Conservation (phyloP, 2,888 invertebrate species). For the Limnephilus marmoratus region DNA sequence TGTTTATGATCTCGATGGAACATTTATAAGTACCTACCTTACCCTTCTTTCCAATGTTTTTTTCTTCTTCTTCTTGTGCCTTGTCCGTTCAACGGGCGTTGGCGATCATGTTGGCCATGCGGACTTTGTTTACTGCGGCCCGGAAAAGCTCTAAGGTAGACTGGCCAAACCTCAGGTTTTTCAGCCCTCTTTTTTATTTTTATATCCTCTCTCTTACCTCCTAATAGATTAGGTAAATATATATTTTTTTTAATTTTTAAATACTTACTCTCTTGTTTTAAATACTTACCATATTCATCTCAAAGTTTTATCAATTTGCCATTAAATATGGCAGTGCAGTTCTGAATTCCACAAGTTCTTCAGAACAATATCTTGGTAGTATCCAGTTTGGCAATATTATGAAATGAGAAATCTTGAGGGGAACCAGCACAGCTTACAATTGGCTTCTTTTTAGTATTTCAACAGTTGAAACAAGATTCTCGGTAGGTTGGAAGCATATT, state of each 20-base stretch:
- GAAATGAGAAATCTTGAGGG: background rate
- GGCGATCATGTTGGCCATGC: too few relatives aligned
- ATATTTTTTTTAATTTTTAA: too few relatives aligned
- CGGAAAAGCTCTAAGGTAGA: too few relatives aligned
- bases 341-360: background rate
- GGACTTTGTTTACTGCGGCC: too few relatives aligned
- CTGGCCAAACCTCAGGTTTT: too few relatives aligned
- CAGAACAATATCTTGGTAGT: background rate
- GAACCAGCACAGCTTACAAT: background rate
- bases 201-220: too few relatives aligned
- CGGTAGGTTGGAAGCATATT: background rate
- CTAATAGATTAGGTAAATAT: too few relatives aligned
- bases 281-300: background rate
- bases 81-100: too few relatives aligned
- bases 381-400: background rate
- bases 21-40: background rate
- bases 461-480: background rate
- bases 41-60: background rate
- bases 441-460: background rate
- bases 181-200: too few relatives aligned
- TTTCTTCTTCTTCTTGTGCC: too few relatives aligned
- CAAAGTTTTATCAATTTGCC: background rate
- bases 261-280: background rate
- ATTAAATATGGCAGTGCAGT: background rate
- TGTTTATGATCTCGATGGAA: too few relatives aligned